Conservation (phyloP, 1,140 invertebrate genomes). For the Brachionus plicatilis region DNA sequence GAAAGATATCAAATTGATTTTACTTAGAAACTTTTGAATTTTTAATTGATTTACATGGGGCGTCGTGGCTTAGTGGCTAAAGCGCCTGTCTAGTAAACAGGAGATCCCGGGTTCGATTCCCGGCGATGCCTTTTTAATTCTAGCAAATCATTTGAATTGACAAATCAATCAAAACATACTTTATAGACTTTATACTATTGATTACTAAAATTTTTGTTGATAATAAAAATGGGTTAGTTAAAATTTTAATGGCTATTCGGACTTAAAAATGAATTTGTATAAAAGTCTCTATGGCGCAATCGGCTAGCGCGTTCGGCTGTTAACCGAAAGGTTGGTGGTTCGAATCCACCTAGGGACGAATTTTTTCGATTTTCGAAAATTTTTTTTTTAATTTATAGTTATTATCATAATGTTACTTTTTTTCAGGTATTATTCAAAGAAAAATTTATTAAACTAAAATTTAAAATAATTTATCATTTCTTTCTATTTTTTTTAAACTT, state of each 20-base stretch:
- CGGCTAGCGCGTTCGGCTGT: not conserved
- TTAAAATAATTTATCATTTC: no score
- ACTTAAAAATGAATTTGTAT: not conserved
- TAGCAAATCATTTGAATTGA: not conserved
- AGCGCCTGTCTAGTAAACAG: not conserved
- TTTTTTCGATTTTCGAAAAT: not conserved
- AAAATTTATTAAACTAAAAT: no score
- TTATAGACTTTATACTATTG: no score
- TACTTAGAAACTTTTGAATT: not conserved
- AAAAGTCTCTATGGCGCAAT: not conserved
- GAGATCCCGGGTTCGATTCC: not conserved
- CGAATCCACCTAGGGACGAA: not conserved
- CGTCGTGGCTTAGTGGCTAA: not conserved
- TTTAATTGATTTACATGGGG: not conserved
- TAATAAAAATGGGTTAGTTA: no score
- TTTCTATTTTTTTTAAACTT: not conserved
- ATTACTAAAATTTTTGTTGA: no score
- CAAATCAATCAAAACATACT: no score
- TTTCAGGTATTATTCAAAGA: no score
- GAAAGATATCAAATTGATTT: not conserved
- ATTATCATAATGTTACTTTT: no score
- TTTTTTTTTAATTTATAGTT: not conserved
- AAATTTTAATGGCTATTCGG: no score
- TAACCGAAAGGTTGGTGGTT: not conserved
- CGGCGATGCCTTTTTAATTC: not conserved